Percentiles rank a stretch among this genome's conserved stretches.
Conservation (phyloP, 2,797 vertebrate genomes). For the Sebastes oblongus region DNA sequence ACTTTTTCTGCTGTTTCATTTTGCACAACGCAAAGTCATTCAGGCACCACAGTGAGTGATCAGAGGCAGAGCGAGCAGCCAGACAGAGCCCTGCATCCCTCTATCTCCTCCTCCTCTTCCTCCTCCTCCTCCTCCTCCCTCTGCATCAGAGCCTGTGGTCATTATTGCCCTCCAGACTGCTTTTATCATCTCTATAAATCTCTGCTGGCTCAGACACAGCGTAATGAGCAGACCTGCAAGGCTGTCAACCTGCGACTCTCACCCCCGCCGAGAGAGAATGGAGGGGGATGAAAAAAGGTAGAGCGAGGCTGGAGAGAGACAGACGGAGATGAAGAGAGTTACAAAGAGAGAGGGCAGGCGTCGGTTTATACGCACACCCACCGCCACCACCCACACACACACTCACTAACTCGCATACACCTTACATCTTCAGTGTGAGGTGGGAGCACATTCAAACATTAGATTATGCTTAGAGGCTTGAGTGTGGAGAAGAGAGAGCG, state of each 20-base stretch:
- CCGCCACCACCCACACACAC: neutral
- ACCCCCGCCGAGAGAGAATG: slow-evolving; percentile 42
- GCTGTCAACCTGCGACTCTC: slow-evolving; percentile 66
- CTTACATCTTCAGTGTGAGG: neutral
- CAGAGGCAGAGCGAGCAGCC: slow-evolving; percentile 1
- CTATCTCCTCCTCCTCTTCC: neutral
- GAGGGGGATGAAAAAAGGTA: slow-evolving; percentile 12
- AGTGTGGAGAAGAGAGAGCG: neutral
- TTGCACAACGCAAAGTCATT: slow-evolving; percentile 3
- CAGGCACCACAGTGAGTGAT: slow-evolving; percentile 10
- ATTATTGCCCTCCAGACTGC: slow-evolving; percentile 76
- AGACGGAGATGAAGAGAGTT: slow-evolving; percentile 19
- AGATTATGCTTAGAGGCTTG: slow-evolving; percentile 6
- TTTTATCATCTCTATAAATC: slow-evolving; percentile 81
- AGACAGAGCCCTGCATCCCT: slow-evolving; percentile 16
- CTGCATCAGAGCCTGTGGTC: slow-evolving; percentile 60
- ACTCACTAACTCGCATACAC: neutral
- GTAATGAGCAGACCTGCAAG: slow-evolving; percentile 72
- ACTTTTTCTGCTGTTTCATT: slow-evolving; percentile 37
- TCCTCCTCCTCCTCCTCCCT: slow-evolving; percentile 17
- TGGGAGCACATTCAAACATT: neutral
- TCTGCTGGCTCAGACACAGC: slow-evolving; percentile 60
- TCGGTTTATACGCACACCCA: neutral
- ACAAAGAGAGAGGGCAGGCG: slow-evolving; percentile 30
- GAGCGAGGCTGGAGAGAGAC: slow-evolving; percentile 21